Percentiles rank a stretch among this genome's conserved stretches.
Conservation (phyloP, 1,140 invertebrate genomes). For the Pemphigus obesinymphae region DNA sequence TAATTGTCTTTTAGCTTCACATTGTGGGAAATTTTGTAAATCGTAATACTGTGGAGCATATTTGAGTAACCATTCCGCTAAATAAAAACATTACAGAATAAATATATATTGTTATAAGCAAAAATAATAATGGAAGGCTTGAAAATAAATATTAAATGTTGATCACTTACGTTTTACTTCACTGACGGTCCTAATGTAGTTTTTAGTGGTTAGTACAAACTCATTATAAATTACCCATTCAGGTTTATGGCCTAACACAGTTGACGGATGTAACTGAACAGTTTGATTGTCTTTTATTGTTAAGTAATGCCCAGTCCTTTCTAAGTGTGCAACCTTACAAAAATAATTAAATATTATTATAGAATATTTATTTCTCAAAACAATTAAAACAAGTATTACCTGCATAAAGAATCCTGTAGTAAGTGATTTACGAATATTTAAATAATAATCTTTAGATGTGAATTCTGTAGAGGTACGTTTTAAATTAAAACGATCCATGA, state of each 20-base stretch:
- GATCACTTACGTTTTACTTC: constrained; percentile 96
- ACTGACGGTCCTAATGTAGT: constrained; percentile 97
- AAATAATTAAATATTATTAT: neutral
- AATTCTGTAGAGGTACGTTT: constrained; percentile 96
- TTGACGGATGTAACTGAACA: constrained; percentile 97
- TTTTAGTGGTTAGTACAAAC: constrained; percentile 98
- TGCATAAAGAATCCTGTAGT: constrained; percentile 99
- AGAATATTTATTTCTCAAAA: neutral
- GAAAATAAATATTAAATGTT: neutral
- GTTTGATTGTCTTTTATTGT: constrained; percentile 99
- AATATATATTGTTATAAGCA: no score
- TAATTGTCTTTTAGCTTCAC: constrained; percentile 91
- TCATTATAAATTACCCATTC: constrained; percentile 99
- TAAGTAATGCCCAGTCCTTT: constrained; percentile 92
- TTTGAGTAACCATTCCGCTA: constrained; percentile 89
- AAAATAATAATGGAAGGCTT: constrained; percentile 18
- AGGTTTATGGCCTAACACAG: constrained; percentile 97
- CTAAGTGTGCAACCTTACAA: constrained; percentile 83
- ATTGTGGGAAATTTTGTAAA: constrained; percentile 93
- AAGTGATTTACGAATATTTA: constrained; percentile 96
- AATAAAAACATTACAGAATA: constrained; percentile 51
- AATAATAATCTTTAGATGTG: constrained; percentile 96
- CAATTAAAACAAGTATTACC: constrained; percentile 55
- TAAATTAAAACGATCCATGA: constrained; percentile 90
- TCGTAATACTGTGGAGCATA: constrained; percentile 98